These are phyloP conservation scores for Drosophila nebulosa DNA, from an alignment of 1,140 invertebrate species.

Conservation along the genomic window DNA sequence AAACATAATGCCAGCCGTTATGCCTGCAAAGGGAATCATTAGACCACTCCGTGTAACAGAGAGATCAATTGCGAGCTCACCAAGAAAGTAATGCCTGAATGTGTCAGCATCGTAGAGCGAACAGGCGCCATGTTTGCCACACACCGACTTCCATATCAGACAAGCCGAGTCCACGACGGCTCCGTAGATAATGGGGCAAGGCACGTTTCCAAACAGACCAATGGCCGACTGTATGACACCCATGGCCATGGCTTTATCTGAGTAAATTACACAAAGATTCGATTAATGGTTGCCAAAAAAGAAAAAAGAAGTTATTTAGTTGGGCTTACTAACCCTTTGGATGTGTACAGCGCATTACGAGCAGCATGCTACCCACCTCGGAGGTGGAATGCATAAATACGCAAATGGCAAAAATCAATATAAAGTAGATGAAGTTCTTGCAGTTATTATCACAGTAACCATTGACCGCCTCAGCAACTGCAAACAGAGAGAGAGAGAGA, in stretches of 20 bases:
- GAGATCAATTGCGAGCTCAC: constrained; percentile 84
- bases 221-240: constrained; percentile 96
- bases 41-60: background rate
- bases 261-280: too few species aligned
- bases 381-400: constrained; percentile 95
- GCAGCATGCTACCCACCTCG: constrained; percentile 94
- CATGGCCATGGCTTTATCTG: constrained; percentile 95
- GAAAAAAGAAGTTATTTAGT: too few species aligned
- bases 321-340: constrained; percentile 85
- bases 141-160: constrained; percentile 91
- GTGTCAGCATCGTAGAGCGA: constrained; percentile 91
- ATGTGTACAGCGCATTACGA: constrained; percentile 94
- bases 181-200: constrained; percentile 95
- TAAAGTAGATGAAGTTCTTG: constrained; percentile 90
- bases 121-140: constrained; percentile 90
- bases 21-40: constrained; percentile 82
- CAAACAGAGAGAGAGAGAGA: too few species aligned
- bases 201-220: constrained; percentile 95
- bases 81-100: constrained; percentile 92
- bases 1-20: constrained; percentile 90
- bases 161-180: constrained; percentile 95
- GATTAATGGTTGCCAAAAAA: too few species aligned
- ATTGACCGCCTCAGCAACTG: constrained; percentile 82
- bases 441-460: constrained; percentile 91
- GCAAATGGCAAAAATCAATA: constrained; percentile 92